Conservation (phyloP, 1,140 invertebrate genomes). For the Cyphomyrmex costatus region DNA sequence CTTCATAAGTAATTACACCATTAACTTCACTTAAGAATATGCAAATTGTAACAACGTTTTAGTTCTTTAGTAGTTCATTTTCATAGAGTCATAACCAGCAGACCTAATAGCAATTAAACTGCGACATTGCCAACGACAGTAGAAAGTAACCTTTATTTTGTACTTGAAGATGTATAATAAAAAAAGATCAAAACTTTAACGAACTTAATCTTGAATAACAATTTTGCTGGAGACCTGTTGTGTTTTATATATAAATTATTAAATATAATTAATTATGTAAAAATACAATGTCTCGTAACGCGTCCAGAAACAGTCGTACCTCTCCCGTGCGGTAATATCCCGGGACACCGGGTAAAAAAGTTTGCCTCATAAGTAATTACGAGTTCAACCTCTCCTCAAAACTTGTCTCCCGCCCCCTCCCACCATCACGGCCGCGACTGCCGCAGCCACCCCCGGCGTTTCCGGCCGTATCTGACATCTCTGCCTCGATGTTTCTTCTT, state of each 20-base stretch:
- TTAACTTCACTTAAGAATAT: neutral
- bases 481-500: conserved; percentile 62
- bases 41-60: conserved; percentile 22
- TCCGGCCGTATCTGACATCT: conserved; percentile 53
- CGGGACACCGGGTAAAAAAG: conserved; percentile 60
- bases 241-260: neutral
- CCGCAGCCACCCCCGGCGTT: conserved; percentile 46
- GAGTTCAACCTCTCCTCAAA: conserved; percentile 52
- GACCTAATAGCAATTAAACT: neutral
- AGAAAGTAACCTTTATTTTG: neutral
- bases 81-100: conserved; percentile 40
- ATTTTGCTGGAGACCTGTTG: neutral
- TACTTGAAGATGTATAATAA: conserved; percentile 30
- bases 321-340: conserved; percentile 56
- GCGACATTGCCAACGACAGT: conserved; percentile 25
- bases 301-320: conserved; percentile 25
- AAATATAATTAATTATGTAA: conserved; percentile 13
- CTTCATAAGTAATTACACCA: conserved; percentile 29
- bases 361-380: conserved; percentile 68
- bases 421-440: neutral
- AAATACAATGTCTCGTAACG: neutral
- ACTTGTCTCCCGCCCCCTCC: conserved; percentile 23
- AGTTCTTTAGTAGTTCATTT: conserved; percentile 17
- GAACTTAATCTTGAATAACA: neutral
- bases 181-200: neutral